These are phyloP conservation scores for Gastracanthus pulcherrimus DNA, from an alignment of 2,888 invertebrate species.

Conservation along the genomic window DNA sequence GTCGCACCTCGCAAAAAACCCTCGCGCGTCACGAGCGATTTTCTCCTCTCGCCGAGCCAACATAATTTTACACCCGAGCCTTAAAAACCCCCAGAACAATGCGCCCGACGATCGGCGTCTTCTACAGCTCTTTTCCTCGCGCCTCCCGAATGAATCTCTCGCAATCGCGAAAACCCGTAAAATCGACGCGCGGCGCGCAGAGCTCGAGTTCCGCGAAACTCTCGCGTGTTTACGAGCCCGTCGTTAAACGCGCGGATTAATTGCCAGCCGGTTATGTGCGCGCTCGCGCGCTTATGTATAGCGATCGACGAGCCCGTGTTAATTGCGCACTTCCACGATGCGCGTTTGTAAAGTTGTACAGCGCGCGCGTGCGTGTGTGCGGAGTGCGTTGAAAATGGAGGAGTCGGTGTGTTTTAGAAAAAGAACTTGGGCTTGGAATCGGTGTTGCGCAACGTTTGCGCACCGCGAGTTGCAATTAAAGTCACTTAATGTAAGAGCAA, in stretches of 20 bases:
- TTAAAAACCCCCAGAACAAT: background rate
- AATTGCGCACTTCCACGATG: slow-evolving; percentile 31
- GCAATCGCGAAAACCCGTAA: background rate
- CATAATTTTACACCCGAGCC: background rate
- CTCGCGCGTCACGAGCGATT: too few relatives aligned
- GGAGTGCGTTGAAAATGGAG: background rate
- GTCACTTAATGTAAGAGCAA: background rate
- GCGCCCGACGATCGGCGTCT: background rate
- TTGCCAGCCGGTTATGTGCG: slow-evolving; percentile 21
- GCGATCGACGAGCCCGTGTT: slow-evolving; percentile 3
- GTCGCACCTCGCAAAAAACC: background rate
- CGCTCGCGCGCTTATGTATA: background rate
- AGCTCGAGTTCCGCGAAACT: slow-evolving; percentile 18
- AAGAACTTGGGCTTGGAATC: slow-evolving; percentile 4
- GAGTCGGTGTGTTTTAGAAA: background rate
- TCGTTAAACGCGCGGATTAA: slow-evolving; percentile 53
- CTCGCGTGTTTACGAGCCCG: slow-evolving; percentile 43
- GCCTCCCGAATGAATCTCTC: background rate
- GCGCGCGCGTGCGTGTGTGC: background rate
- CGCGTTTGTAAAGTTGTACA: too few relatives aligned
- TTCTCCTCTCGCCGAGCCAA: background rate
- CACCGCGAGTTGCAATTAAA: background rate
- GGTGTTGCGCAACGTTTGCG: background rate
- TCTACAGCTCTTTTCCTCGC: background rate
- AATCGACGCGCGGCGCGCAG: background rate